These are phyloP conservation scores for Anodontia alba DNA, from an alignment of 2,888 invertebrate species.

Conservation along the genomic window DNA sequence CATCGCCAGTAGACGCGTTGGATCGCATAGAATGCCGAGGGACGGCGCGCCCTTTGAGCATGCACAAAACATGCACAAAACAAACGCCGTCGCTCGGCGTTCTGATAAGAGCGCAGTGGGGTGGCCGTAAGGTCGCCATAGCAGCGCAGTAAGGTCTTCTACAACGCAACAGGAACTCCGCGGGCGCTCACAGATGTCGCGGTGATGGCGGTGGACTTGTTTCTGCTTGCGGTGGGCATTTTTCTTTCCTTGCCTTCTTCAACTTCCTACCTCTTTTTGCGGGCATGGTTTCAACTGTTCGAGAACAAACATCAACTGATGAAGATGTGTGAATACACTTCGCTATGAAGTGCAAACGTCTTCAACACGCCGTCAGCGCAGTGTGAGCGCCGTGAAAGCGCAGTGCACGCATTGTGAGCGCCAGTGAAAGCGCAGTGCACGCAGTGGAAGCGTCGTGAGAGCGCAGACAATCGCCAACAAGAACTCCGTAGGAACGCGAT, in stretches of 20 bases:
- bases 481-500: no score
- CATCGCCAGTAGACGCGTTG: not conserved
- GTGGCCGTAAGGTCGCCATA: slow-evolving; percentile 14
- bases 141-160: slow-evolving; percentile 1
- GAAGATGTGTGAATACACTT: not conserved
- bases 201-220: not conserved
- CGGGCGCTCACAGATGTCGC: not conserved
- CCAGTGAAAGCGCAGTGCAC: no score
- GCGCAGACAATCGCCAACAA: no score
- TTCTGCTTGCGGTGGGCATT: no score
- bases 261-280: no score
- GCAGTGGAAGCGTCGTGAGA: no score
- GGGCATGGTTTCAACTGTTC: no score
- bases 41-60: not conserved
- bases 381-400: no score
- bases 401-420: no score
- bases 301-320: no score
- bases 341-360: not conserved
- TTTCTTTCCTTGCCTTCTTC: no score
- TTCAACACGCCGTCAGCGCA: not conserved
- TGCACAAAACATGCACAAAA: not conserved
- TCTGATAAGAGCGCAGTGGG: slow-evolving; percentile 1
- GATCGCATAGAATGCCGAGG: not conserved
- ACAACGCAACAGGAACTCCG: slow-evolving; percentile 15
- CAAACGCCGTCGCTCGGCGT: no score